Conservation (phyloP, 2,113 vertebrate genomes). For the Scartelaos histophorus region DNA sequence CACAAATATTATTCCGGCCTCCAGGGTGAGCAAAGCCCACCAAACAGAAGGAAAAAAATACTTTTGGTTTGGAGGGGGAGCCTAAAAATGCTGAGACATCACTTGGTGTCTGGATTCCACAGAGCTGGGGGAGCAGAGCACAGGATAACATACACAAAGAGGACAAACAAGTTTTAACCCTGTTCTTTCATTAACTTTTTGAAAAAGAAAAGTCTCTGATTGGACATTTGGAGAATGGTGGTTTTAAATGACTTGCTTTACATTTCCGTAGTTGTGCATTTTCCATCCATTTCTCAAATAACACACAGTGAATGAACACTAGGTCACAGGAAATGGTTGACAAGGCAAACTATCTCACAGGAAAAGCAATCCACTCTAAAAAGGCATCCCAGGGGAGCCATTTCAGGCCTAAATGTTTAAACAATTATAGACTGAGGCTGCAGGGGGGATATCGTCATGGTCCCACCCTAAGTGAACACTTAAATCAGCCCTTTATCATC, state of each 20-base stretch:
- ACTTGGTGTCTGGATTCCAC: slow-evolving; percentile 72
- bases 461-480: slow-evolving; percentile 28
- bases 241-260: slow-evolving; percentile 1
- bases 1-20: slow-evolving; percentile 50
- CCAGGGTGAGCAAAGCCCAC: slow-evolving; percentile 59
- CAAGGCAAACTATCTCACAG: slow-evolving; percentile 66
- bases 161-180: slow-evolving; percentile 29
- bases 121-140: slow-evolving; percentile 51
- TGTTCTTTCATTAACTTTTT: slow-evolving; percentile 3
- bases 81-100: slow-evolving; percentile 74
- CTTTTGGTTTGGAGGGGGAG: slow-evolving; percentile 42
- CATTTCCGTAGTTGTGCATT: background rate
- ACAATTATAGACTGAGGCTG: slow-evolving; percentile 37
- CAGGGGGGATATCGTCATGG: slow-evolving; percentile 12
- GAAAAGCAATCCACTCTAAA: slow-evolving; percentile 72
- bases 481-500: slow-evolving; percentile 26
- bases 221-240: background rate
- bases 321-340: slow-evolving; percentile 75
- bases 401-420: slow-evolving; percentile 63
- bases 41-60: slow-evolving; percentile 32
- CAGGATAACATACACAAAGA: slow-evolving; percentile 26
- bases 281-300: slow-evolving; percentile 17
- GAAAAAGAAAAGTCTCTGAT: slow-evolving; percentile 1
- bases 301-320: slow-evolving; percentile 39
- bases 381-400: slow-evolving; percentile 62